Evolutionary conservation across 2,888 invertebrate species (phyloP), one percentile per base, ranked within the genome.

Genomic region (Hypercompe scribonia): DNA sequence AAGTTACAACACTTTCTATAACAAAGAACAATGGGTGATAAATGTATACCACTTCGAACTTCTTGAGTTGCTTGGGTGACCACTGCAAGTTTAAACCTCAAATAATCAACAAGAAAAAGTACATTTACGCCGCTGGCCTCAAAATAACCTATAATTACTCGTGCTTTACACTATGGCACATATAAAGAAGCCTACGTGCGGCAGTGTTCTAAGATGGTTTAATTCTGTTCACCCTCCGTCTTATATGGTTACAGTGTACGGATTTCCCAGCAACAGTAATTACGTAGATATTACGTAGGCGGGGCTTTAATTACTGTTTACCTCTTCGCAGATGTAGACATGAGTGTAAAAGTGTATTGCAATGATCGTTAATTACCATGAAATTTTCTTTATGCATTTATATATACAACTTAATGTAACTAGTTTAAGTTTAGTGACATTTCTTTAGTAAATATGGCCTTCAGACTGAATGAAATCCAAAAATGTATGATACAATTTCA

Each of bases 21-120:
- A 71, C 31, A 64, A 31, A 33, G 73, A 75, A 89, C 90, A 89
- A 89, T 88, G 78, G 88, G 82, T 74, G 74, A 85, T 88, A 88
- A 88, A 81, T 75, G 71, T 77, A 79, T 80, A 72, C 31, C 34
- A 33, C n/a, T 69, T 75, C 68, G 58, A 78, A 72, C 24, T 36
- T 28, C 54, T 54, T 24, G 65, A 64, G 10, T 15, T 39, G 28
- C 63, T 13, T 61, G 64, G 70, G 61, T 63, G 58, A 67, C 61
- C 31, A 7, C 42, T 67, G 58, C 68, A 63, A 61, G 61, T 42
- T 46, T 61, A 31, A 61, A 61, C 61, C 61, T 31, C 28, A 31
- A 18, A 61, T 61, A 61, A 61, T 61, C 61, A 61, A 61, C 58
- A 61, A 61, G 28, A 61, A 61, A 61, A 61, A 18, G 31, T 31